Percentiles rank a stretch among this genome's conserved stretches.
Conservation (phyloP, 2,797 vertebrate species). For the Helicolenus hilgendorfi region DNA sequence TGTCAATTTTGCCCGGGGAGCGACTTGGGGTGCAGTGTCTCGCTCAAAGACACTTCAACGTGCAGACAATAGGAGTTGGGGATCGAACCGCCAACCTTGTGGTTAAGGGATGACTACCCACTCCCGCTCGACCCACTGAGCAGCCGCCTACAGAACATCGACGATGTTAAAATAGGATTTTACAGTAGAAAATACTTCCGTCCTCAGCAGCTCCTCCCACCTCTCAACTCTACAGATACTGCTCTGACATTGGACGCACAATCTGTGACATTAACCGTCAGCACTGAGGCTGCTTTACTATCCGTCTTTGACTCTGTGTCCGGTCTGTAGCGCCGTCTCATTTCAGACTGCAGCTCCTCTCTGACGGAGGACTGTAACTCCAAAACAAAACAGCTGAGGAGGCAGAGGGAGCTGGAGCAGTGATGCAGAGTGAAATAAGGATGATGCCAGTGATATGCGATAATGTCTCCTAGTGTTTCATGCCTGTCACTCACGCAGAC, state of each 20-base stretch:
- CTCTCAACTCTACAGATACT: background rate
- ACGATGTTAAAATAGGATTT: background rate
- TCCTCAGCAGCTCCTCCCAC: background rate
- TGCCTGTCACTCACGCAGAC: constrained; percentile 40
- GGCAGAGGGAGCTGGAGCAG: constrained; percentile 1
- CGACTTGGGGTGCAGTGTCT: no score
- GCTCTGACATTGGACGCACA: background rate
- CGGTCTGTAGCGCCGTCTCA: background rate
- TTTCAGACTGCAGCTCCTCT: background rate
- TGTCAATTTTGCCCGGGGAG: no score
- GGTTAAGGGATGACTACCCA: no score
- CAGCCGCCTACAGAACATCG: background rate
- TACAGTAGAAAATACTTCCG: background rate
- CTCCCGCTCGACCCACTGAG: no score
- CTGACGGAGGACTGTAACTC: constrained; percentile 10
- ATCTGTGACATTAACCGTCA: background rate
- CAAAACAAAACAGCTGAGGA: constrained; percentile 17
- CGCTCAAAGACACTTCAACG: no score
- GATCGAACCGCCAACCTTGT: no score
- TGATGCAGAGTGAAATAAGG: background rate
- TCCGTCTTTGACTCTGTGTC: background rate
- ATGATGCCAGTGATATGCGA: constrained; percentile 32
- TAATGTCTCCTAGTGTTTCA: constrained; percentile 57
- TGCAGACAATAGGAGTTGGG: no score
- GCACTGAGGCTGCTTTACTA: background rate